phyloP scores from a whole-genome alignment of 1,140 invertebrate species.

The Drosophila serrata region DNA sequence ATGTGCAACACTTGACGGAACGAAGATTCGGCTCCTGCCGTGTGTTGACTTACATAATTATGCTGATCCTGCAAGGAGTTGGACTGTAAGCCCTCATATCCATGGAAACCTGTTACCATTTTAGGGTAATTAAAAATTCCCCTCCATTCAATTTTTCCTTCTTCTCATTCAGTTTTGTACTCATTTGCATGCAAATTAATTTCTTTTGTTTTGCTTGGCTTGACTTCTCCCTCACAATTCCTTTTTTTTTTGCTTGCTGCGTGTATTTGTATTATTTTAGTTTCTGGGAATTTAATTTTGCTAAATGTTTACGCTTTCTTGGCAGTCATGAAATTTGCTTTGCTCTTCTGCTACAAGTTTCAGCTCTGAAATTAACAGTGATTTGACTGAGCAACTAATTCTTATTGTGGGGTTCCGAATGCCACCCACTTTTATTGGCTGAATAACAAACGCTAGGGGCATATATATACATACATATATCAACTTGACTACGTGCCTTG shows the following conservation, averaged over 20 bases:
- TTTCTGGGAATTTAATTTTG: conserved; percentile 58
- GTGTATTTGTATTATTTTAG: conserved; percentile 62
- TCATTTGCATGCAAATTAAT: conserved; percentile 71
- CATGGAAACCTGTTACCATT: conserved; percentile 13
- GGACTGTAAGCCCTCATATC: not conserved
- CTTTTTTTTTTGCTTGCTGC: not conserved
- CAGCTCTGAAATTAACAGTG: conserved; percentile 2
- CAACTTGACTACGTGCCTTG: conserved; percentile 18
- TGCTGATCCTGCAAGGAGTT: conserved; percentile 9
- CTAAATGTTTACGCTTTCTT: conserved; percentile 36
- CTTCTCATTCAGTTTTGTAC: conserved; percentile 29
- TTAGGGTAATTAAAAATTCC: conserved; percentile 35
- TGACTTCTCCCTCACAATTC: not conserved
- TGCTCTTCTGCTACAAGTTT: not conserved
- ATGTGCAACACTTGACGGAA: conserved; percentile 26
- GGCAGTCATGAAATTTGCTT: conserved; percentile 13
- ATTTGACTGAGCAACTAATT: conserved; percentile 18
- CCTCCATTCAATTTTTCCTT: conserved; percentile 15
- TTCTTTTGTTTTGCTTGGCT: conserved; percentile 52
- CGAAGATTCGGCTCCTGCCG: not conserved
- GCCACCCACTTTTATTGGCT: conserved; percentile 16
- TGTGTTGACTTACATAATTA: conserved; percentile 48
- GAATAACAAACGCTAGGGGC: not conserved
- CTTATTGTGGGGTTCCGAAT: not conserved
- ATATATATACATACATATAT: conserved; percentile 8